Base-by-base conservation (phyloP, 2,113 vertebrate genomes). In the Takifugu bimaculatus region DNA sequence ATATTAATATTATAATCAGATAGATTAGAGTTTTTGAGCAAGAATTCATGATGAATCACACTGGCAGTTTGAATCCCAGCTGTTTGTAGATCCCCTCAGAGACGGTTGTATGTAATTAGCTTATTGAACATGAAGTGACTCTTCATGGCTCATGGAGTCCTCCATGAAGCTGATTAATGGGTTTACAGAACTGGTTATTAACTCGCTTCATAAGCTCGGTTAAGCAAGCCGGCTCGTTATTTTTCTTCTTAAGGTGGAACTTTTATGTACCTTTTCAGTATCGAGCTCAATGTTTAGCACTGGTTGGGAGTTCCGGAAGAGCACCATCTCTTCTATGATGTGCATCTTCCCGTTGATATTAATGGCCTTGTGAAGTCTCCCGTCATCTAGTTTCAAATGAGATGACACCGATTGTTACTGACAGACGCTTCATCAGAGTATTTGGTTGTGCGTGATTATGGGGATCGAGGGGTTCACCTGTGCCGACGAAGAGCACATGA, bases 351-450 rank as follows among this genome's bases (percentile, higher is more conserved):
- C 66, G 42, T 90, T 92, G 26, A 93, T 78, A 0, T 76, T 84
- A 61, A 98, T 93, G 0, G 93, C 95, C 87, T 99, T 99, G 79
- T 99, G 96, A 63, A 99, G 80, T 65, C 87, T 80, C 7, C 96
- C 96, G 0, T 97, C 94, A 0, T 95, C 96, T 99, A 83, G n/a
- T 20, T 20, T 20, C 20, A 20, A 20, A 20, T 20, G 20, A 20
- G 20, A 20, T 20, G 20, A 20, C 20, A 20, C 20, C 4, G 45
- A 48, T 5, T 48, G 13, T 15, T 14, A 13, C 13, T 48, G 14
- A 14, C 13, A 48, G 45, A 43, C 45, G 6, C n/a, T 13, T 27
- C 43, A 13, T 10, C 25, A 25, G 0, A 61, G 13, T 44, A 15
- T 1, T 4, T 55, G 73, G 45, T 20, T 15, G n/a, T 9, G 15